phyloP scores from a whole-genome alignment of 2,888 invertebrate species.

The Boloria selene region DNA sequence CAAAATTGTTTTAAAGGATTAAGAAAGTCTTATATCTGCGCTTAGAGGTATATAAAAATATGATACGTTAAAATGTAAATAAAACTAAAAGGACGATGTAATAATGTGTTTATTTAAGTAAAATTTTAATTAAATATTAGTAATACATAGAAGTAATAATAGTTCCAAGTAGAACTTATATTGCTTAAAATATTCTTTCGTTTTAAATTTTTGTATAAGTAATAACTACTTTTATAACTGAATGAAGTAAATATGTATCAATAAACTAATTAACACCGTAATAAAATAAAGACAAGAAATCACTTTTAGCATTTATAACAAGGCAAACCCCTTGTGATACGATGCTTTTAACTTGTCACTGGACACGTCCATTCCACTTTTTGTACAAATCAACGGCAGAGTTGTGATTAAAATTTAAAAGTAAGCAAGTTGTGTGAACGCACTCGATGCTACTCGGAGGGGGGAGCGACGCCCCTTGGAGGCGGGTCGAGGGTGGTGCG shows the following conservation, averaged over 20 bases:
- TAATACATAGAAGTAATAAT: too few species aligned
- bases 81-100: too few species aligned
- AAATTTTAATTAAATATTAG: too few species aligned
- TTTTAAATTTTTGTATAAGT: too few species aligned
- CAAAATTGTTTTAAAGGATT: too few species aligned
- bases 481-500: conserved; percentile 62
- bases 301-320: conserved; percentile 29
- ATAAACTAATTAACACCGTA: neutral
- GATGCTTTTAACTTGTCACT: conserved; percentile 58
- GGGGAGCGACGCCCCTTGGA: conserved; percentile 77
- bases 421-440: conserved; percentile 64
- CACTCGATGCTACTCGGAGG: conserved; percentile 53
- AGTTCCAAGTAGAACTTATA: too few species aligned
- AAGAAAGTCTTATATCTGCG: too few species aligned
- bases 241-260: conserved; percentile 8
- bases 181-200: too few species aligned
- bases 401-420: conserved; percentile 80
- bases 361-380: conserved; percentile 62
- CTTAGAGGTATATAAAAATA: too few species aligned
- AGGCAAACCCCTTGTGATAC: conserved; percentile 25
- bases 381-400: conserved; percentile 70
- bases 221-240: conserved; percentile 29
- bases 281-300: neutral
- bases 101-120: too few species aligned
- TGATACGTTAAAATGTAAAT: too few species aligned